These are phyloP conservation scores for Steinernema khuongi DNA, from an alignment of 1,140 invertebrate species.

Conservation along the genomic window DNA sequence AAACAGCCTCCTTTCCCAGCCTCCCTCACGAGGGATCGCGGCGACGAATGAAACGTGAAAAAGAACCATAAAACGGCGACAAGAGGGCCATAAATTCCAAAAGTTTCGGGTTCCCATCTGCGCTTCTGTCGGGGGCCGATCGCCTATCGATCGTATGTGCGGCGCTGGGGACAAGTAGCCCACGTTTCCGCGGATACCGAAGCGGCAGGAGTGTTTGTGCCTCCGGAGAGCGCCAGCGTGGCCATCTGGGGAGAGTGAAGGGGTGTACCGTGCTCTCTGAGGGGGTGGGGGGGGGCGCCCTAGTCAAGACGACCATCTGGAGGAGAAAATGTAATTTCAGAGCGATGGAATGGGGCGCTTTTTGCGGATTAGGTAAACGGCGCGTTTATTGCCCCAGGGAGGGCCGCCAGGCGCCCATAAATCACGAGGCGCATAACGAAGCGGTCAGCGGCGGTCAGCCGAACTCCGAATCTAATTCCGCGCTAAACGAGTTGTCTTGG, in stretches of 20 bases:
- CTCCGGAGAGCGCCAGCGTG: neutral
- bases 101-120: neutral
- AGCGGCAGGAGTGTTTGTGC: neutral
- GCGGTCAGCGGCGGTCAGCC: conserved; percentile 4
- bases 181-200: conserved; percentile 13
- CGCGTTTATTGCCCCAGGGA: neutral
- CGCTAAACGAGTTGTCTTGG: conserved; percentile 3
- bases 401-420: neutral
- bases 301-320: neutral
- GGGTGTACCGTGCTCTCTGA: neutral
- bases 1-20: too few relatives aligned
- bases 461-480: neutral
- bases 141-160: neutral
- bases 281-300: neutral
- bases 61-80: too few relatives aligned
- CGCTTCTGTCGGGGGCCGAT: neutral
- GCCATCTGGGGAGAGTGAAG: too few relatives aligned
- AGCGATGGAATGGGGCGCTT: neutral
- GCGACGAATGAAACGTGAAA: too few relatives aligned
- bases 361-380: conserved; percentile 7
- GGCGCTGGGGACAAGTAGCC: neutral
- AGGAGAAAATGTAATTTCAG: conserved; percentile 4
- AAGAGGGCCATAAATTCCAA: too few relatives aligned
- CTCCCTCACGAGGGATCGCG: too few relatives aligned
- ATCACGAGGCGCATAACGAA: neutral